These are phyloP conservation scores for Standfussiana lucernea DNA, from an alignment of 2,888 invertebrate species.

Conservation along the genomic window DNA sequence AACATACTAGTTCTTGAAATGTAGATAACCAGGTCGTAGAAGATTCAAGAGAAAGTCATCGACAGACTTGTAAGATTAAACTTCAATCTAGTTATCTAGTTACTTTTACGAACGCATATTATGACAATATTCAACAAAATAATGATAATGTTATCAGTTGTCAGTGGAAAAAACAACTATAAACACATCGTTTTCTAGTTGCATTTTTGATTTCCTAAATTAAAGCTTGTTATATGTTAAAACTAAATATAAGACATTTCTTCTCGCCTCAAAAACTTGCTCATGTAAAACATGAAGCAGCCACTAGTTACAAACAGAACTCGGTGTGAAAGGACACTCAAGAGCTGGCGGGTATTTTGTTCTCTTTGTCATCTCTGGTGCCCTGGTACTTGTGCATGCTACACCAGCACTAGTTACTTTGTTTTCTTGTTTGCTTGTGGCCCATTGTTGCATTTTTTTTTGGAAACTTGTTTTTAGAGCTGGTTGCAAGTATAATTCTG, in stretches of 20 bases:
- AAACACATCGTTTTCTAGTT: background rate
- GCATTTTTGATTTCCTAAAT: background rate
- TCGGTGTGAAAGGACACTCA: constrained; percentile 79
- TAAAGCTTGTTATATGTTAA: background rate
- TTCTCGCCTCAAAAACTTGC: constrained; percentile 21
- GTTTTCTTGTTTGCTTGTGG: constrained; percentile 73
- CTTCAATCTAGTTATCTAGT: no score
- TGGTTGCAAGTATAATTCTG: constrained; percentile 5
- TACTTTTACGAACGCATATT: background rate
- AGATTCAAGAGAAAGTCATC: background rate
- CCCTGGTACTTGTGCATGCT: constrained; percentile 77
- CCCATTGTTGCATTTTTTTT: constrained; percentile 44
- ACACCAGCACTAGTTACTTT: constrained; percentile 69
- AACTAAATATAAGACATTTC: constrained; percentile 9
- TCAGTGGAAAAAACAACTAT: background rate
- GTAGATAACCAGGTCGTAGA: background rate
- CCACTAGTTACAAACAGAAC: constrained; percentile 69
- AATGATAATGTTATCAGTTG: background rate
- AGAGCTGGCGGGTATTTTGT: constrained; percentile 73
- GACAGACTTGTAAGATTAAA: background rate
- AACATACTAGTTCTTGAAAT: background rate
- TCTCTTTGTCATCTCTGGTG: constrained; percentile 80
- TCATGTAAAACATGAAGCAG: constrained; percentile 39
- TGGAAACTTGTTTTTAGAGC: constrained; percentile 22
- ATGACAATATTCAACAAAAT: background rate